phyloP scores from a whole-genome alignment of 2,797 vertebrate genomes.

The Discoglossus pictus region DNA sequence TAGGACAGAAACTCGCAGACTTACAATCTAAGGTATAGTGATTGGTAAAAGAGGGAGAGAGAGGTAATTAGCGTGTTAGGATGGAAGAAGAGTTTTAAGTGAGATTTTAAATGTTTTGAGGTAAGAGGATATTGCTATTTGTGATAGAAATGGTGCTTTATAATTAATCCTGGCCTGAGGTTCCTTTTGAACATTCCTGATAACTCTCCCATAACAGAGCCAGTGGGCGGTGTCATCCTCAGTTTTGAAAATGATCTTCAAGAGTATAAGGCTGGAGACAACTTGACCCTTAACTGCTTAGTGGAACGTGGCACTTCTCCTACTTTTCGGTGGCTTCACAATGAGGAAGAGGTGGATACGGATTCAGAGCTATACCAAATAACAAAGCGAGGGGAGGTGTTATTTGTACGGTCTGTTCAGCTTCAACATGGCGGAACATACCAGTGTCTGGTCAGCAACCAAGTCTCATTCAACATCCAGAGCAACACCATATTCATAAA shows the following conservation, averaged over 20 bases:
- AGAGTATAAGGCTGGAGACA: not conserved
- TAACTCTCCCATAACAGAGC: not conserved
- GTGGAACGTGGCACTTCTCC: conserved; percentile 4
- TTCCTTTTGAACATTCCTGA: too few relatives aligned
- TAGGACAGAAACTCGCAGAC: too few relatives aligned
- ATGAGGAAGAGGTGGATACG: not conserved
- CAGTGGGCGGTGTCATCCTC: not conserved
- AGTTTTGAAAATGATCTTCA: not conserved
- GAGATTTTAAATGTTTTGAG: too few relatives aligned
- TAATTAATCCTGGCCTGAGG: too few relatives aligned
- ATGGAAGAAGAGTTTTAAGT: too few relatives aligned
- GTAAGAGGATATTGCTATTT: too few relatives aligned
- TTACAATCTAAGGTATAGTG: too few relatives aligned
- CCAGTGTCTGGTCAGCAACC: conserved; percentile 4
- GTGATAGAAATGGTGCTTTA: too few relatives aligned
- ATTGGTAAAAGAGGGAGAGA: too few relatives aligned
- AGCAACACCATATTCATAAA: not conserved
- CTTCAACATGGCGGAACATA: conserved; percentile 1
- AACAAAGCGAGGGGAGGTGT: not conserved
- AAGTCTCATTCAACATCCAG: not conserved
- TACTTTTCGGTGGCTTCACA: conserved; percentile 14
- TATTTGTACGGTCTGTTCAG: conserved; percentile 7
- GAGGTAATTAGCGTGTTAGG: too few relatives aligned
- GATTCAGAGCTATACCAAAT: not conserved
- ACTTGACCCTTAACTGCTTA: conserved; percentile 2